Percentiles rank a stretch among this genome's conserved stretches.
Evolutionary conservation across 1,140 invertebrate genomes (phyloP).

Genomic region (Lepidurus apus): DNA sequence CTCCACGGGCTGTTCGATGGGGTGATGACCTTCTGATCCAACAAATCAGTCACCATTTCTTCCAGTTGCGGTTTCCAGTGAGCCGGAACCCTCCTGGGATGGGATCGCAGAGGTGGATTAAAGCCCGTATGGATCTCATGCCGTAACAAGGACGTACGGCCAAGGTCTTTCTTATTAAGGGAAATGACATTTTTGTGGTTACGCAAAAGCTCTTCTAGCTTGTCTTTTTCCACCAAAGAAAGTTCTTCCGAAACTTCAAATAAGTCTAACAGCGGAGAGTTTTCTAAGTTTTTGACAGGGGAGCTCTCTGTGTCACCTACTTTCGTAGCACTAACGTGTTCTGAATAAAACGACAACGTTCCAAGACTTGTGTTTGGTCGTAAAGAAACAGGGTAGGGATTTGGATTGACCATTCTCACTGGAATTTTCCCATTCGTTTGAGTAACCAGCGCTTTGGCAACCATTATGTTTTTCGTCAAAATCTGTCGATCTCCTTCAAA

Average conservation of each 20-base stretch:
- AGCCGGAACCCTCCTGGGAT: not conserved
- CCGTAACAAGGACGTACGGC: not conserved
- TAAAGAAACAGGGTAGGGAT: not conserved
- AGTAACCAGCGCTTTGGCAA: not conserved
- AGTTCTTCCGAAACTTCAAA: not conserved
- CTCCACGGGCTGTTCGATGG: constrained; percentile 46
- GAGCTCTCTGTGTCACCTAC: not conserved
- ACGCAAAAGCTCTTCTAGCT: not conserved
- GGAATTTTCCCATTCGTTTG: not conserved
- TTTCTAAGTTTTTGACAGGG: not conserved
- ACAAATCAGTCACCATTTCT: constrained; percentile 31
- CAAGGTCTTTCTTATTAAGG: not conserved
- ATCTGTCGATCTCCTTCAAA: not conserved
- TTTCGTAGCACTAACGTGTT: not conserved
- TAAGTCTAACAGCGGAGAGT: not conserved
- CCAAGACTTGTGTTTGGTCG: not conserved
- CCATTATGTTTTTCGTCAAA: not conserved
- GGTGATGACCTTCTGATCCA: constrained; percentile 48
- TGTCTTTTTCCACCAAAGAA: not conserved
- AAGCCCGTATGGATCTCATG: not conserved
- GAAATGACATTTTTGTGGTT: not conserved
- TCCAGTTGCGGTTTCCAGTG: not conserved
- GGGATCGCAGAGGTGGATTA: not conserved
- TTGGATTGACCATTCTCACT: not conserved
- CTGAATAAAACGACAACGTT: not conserved